Evolutionary conservation across 2,113 vertebrate species (phyloP).

Genomic region (Stigmatopora argus): DNA sequence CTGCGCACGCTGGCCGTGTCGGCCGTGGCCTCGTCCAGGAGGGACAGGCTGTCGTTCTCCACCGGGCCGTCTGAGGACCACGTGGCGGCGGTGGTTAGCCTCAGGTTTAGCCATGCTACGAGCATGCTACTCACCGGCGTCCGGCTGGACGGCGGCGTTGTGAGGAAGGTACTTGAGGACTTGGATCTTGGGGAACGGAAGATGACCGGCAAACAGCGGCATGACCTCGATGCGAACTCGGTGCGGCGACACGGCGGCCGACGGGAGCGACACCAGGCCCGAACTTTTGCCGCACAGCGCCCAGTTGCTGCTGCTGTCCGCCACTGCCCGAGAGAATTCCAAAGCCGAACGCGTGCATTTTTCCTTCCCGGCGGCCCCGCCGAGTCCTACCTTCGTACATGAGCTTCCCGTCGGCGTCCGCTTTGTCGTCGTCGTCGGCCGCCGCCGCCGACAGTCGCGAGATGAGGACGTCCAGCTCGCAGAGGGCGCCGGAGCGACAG

Average conservation of each 20-base stretch:
- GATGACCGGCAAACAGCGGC: conserved; percentile 89
- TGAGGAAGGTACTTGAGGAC: conserved; percentile 92
- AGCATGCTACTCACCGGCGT: conserved; percentile 74
- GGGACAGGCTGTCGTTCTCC: conserved; percentile 87
- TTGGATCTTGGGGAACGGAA: conserved; percentile 89
- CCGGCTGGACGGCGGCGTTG: conserved; percentile 80
- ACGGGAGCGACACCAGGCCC: conserved; percentile 87
- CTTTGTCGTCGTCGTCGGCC: conserved; percentile 81
- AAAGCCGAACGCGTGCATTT: background rate
- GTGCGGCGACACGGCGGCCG: conserved; percentile 78
- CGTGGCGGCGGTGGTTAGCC: no score
- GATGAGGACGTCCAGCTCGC: conserved; percentile 84
- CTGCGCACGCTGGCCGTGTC: conserved; percentile 84
- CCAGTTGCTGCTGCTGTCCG: conserved; percentile 97
- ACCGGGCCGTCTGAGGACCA: conserved; percentile 83
- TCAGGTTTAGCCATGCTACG: no score
- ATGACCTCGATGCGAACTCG: conserved; percentile 94
- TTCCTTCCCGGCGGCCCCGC: no score
- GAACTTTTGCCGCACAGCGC: conserved; percentile 96
- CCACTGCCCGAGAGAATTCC: conserved; percentile 70
- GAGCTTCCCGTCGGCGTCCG: conserved; percentile 80
- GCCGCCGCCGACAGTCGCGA: conserved; percentile 81
- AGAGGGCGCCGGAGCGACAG: conserved; percentile 86
- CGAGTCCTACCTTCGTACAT: conserved; percentile 88
- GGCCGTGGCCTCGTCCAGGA: conserved; percentile 82